Conservation (phyloP, 2,797 vertebrate genomes). For the Rhinophrynus dorsalis region DNA sequence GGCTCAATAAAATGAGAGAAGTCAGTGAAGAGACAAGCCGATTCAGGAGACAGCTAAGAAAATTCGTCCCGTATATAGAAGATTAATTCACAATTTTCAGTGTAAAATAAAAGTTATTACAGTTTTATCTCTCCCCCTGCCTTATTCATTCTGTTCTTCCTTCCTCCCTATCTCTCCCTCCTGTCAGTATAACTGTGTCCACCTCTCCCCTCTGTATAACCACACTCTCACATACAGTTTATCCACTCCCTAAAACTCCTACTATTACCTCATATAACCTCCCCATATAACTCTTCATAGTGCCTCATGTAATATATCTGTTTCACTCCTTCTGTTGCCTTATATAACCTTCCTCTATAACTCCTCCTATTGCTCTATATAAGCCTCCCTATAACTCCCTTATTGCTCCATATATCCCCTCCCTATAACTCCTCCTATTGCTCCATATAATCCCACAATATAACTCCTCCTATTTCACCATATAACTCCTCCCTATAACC, state of each 20-base stretch:
- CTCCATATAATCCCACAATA: no score
- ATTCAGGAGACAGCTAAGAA: no score
- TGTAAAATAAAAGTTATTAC: no score
- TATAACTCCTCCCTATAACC: not conserved
- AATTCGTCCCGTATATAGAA: no score
- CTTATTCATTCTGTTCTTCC: not conserved
- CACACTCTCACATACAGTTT: not conserved
- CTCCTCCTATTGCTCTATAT: not conserved
- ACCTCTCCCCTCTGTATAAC: not conserved
- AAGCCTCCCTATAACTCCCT: not conserved
- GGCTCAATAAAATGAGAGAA: no score
- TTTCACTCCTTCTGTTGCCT: not conserved
- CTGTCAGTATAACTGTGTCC: not conserved
- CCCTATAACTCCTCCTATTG: no score
- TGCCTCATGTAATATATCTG: slow-evolving; percentile 45
- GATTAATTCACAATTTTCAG: no score
- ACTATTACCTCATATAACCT: not conserved
- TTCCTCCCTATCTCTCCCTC: not conserved
- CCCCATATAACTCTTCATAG: not conserved
- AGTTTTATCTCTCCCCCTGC: no score
- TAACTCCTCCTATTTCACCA: no score
- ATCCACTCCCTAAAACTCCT: not conserved
- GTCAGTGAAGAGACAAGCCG: not conserved
- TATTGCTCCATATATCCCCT: no score
- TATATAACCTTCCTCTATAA: slow-evolving; percentile 55